phyloP scores from a whole-genome alignment of 2,888 invertebrate species.

The Camponotus fellah region DNA sequence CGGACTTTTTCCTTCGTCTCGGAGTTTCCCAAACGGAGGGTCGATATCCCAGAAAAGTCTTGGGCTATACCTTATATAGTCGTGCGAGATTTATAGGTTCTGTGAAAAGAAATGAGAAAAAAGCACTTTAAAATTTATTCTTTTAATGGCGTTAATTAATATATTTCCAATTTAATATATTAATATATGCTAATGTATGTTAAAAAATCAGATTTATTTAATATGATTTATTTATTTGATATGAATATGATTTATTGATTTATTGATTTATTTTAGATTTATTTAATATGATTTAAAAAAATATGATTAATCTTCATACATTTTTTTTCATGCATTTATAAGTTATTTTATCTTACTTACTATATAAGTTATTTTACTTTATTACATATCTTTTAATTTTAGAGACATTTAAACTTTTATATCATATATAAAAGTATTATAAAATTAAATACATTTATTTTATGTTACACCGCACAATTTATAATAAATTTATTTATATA shows the following conservation, averaged over 20 bases:
- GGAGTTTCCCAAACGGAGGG: not conserved
- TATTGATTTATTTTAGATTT: too few species aligned
- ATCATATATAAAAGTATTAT: not conserved
- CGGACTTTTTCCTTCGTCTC: conserved; percentile 18
- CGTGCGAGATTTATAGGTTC: conserved; percentile 1
- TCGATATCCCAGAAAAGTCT: conserved; percentile 30
- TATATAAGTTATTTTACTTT: not conserved
- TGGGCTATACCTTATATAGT: not conserved
- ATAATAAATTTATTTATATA: not conserved
- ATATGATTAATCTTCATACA: not conserved
- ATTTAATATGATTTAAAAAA: not conserved
- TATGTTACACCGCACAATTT: not conserved
- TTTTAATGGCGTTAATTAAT: not conserved
- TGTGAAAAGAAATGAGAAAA: not conserved
- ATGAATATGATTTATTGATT: too few species aligned
- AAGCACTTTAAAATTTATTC: not conserved
- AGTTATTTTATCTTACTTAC: not conserved
- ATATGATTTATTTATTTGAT: not conserved
- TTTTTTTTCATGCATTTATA: not conserved
- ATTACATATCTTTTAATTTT: not conserved
- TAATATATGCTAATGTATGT: not conserved
- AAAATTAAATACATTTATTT: not conserved
- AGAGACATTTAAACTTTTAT: not conserved
- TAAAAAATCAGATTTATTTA: not conserved
- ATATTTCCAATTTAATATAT: not conserved